Percentiles rank a stretch among this genome's conserved stretches.
Conservation (phyloP, 2,797 vertebrate genomes). For the Coluber constrictor region DNA sequence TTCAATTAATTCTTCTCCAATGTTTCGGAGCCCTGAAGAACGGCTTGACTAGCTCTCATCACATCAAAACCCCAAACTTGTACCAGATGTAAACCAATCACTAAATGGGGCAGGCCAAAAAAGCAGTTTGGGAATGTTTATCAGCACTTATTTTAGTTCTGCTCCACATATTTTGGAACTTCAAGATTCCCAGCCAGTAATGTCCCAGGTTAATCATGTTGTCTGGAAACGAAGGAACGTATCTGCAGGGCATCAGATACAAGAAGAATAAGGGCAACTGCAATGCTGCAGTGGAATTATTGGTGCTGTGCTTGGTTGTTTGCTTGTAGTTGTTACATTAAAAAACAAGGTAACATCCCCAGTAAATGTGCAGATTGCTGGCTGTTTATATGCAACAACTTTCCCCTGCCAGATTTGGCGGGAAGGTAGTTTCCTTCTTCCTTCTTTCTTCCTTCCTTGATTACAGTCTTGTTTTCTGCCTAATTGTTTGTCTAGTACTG, state of each 20-base stretch:
- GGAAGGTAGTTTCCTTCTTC: neutral
- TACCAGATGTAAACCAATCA: neutral
- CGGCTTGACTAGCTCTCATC: neutral
- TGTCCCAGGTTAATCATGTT: neutral
- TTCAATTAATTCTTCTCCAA: neutral
- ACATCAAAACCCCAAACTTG: neutral
- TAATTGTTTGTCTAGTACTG: neutral
- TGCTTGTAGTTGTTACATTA: neutral
- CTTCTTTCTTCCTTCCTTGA: neutral
- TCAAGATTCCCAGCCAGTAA: neutral
- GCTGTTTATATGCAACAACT: neutral
- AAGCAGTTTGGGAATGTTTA: neutral
- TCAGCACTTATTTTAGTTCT: neutral
- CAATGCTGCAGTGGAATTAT: neutral
- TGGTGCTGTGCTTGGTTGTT: neutral
- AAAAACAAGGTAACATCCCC: neutral
- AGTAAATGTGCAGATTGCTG: neutral
- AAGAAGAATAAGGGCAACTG: neutral
- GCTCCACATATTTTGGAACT: neutral
- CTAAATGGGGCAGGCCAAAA: neutral
- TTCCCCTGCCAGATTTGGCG: neutral
- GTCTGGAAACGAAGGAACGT: neutral
- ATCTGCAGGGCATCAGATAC: neutral
- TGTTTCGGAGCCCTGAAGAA: neutral
- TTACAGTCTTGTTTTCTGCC: neutral